Evolutionary conservation across 2,888 invertebrate genomes (phyloP).

Genomic region (Antheraea assamensis): DNA sequence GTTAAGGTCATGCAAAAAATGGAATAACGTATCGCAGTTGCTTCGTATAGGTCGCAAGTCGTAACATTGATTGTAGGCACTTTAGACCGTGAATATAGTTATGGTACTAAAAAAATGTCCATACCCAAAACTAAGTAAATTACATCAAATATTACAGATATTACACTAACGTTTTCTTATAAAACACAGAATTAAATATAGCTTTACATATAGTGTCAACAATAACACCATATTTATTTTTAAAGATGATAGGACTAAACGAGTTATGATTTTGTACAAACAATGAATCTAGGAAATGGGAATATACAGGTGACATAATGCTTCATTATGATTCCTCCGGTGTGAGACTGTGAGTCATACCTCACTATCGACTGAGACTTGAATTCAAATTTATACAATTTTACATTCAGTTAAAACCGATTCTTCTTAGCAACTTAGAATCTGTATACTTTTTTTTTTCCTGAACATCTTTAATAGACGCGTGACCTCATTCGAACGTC

Average conservation of each 20-base stretch:
- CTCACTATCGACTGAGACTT: conserved; percentile 26
- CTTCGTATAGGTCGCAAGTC: conserved; percentile 21
- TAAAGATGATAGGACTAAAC: conserved; percentile 12
- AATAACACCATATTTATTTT: background rate
- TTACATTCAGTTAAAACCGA: conserved; percentile 7
- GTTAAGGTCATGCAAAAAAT: conserved; percentile 65
- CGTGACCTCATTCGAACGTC: background rate
- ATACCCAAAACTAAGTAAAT: background rate
- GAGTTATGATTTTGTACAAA: conserved; percentile 7
- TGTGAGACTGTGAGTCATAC: conserved; percentile 23
- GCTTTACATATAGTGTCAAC: background rate
- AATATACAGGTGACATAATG: conserved; percentile 21
- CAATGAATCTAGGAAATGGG: conserved; percentile 11
- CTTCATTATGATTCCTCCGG: conserved; percentile 30
- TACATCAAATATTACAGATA: background rate
- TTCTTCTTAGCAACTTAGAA: background rate
- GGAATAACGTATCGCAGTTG: conserved; percentile 30
- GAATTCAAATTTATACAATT: conserved; percentile 31
- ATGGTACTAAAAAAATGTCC: background rate
- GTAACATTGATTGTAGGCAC: background rate
- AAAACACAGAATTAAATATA: no score
- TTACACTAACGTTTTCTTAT: background rate
- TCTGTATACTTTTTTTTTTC: background rate
- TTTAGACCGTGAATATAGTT: background rate
- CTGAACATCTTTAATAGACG: background rate